Conservation (phyloP, 2,113 vertebrate genomes). For the Chaetops frenatus region DNA sequence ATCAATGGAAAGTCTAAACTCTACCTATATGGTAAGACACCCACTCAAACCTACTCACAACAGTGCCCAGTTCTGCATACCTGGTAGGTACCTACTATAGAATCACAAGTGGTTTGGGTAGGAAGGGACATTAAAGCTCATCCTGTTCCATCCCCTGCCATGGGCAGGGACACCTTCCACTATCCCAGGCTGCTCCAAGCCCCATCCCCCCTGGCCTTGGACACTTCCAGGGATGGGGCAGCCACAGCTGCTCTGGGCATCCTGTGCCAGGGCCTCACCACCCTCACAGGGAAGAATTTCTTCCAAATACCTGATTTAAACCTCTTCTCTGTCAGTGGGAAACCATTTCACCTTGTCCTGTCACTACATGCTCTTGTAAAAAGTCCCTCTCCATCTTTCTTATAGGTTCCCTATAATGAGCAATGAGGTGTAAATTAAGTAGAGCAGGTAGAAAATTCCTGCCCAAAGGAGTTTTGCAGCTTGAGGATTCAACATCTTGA, state of each 20-base stretch:
- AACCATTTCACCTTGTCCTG: not conserved
- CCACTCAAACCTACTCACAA: not conserved
- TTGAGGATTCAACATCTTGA: not conserved
- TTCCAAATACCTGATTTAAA: not conserved
- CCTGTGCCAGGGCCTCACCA: not conserved
- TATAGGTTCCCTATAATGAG: not conserved
- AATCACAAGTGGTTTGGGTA: not conserved
- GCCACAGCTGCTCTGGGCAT: not conserved
- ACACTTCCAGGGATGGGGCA: not conserved
- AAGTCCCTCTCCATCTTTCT: not conserved
- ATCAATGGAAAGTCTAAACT: not conserved
- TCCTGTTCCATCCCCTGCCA: too few species aligned
- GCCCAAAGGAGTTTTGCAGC: not conserved
- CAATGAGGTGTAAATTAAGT: not conserved
- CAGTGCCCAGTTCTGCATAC: not conserved
- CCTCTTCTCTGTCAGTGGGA: not conserved
- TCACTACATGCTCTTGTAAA: not conserved
- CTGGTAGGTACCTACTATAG: not conserved
- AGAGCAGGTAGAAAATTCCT: not conserved
- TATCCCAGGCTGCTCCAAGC: fast-evolving
- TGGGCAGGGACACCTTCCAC: not conserved
- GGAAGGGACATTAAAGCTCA: not conserved
- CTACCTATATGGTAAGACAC: not conserved
- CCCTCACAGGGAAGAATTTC: not conserved
- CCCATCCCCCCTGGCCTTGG: fast-evolving